These are phyloP conservation scores for Varanus salvator DNA, from an alignment of 2,113 vertebrate genomes.

Conservation along the genomic window DNA sequence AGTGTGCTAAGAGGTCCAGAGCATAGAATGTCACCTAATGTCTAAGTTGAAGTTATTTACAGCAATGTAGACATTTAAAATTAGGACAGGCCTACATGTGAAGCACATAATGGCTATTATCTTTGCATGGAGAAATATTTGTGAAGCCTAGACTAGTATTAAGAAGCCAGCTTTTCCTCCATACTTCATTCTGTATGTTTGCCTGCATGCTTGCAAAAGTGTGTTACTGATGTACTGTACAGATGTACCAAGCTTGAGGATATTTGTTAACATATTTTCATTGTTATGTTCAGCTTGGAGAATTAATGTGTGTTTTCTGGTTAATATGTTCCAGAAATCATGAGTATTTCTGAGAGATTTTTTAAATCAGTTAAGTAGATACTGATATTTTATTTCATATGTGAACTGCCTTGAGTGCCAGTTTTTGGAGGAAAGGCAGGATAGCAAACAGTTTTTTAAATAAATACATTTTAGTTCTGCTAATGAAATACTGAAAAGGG, in stretches of 20 bases:
- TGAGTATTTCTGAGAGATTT: constrained; percentile 42
- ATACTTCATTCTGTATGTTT: background rate
- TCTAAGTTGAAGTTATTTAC: background rate
- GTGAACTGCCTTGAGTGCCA: no score
- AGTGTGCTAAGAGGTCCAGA: background rate
- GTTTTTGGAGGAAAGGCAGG: no score
- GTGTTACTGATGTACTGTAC: no score
- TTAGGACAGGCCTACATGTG: background rate
- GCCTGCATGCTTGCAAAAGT: background rate
- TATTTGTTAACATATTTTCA: background rate
- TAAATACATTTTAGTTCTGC: no score
- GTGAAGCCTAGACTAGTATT: background rate
- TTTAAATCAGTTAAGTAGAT: background rate
- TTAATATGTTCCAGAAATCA: background rate
- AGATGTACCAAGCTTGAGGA: background rate
- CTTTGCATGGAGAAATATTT: background rate
- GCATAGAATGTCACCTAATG: background rate
- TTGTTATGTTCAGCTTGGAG: background rate
- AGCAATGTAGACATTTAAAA: background rate
- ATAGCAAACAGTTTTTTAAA: no score
- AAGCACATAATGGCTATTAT: background rate
- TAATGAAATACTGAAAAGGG: no score
- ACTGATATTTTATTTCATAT: no score
- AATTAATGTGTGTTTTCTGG: background rate
- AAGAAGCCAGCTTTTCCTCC: background rate